A percentile compares a stretch with the other conserved stretches of the same genome.
Conservation (phyloP, 1,140 invertebrate genomes). For the Trachymyrmex cornetzi region DNA sequence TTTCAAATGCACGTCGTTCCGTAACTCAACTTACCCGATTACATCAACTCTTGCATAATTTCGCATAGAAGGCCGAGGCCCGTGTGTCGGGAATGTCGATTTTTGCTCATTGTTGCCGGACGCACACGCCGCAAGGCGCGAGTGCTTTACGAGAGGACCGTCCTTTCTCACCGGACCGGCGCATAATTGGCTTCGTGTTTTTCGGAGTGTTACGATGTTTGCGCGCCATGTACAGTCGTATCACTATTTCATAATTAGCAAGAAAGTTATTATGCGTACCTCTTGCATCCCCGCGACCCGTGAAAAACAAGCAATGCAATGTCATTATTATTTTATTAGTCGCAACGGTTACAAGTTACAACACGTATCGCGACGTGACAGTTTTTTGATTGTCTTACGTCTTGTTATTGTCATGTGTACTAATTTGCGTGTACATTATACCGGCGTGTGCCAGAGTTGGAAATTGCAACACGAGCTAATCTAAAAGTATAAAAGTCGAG, state of each 20-base stretch:
- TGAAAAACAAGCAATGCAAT: conserved; percentile 69
- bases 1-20: not conserved
- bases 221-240: conserved; percentile 69
- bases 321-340: conserved; percentile 75
- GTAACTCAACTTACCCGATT: conserved; percentile 25
- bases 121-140: conserved; percentile 25
- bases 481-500: not conserved
- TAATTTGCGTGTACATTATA: not conserved
- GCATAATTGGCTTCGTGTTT: conserved; percentile 79
- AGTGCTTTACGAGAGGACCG: conserved; percentile 74
- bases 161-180: conserved; percentile 74
- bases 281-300: conserved; percentile 42
- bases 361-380: not conserved
- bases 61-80: conserved; percentile 28
- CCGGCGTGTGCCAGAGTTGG: not conserved
- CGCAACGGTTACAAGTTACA: conserved; percentile 24
- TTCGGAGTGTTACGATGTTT: conserved; percentile 77
- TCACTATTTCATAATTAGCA: conserved; percentile 81
- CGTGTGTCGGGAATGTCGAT: conserved; percentile 52
- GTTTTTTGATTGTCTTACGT: conserved; percentile 48
- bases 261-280: conserved; percentile 74
- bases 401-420: conserved; percentile 20
- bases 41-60: conserved; percentile 59
- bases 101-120: conserved; percentile 72
- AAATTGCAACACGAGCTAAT: not conserved